These are phyloP conservation scores for Dendroctonus valens DNA, from an alignment of 1,140 invertebrate genomes.

Conservation along the genomic window DNA sequence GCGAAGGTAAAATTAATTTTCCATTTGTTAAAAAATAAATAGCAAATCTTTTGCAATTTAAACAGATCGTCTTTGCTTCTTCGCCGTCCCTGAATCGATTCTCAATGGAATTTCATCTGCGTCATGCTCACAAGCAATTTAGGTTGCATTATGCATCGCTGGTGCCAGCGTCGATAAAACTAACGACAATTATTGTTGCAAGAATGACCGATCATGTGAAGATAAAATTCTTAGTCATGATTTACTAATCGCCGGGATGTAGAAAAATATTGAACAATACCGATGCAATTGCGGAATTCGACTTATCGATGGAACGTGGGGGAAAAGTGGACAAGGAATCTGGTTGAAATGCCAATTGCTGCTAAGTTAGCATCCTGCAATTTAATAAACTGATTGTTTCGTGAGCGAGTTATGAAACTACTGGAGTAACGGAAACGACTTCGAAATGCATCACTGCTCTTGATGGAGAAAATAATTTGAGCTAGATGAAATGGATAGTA, in stretches of 20 bases:
- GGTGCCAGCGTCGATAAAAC: conserved; percentile 19
- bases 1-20: no score
- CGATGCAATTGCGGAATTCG: conserved; percentile 3
- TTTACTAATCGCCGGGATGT: conserved; percentile 9
- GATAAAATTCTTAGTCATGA: conserved; percentile 25
- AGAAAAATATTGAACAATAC: conserved; percentile 13
- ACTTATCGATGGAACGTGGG: conserved; percentile 2
- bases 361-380: no score
- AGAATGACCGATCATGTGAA: conserved; percentile 24
- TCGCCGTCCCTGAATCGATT: conserved; percentile 10
- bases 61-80: background rate
- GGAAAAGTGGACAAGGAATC: background rate
- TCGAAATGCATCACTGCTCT: no score
- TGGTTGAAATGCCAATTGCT: no score
- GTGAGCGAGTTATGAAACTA: background rate
- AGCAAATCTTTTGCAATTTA: no score
- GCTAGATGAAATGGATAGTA: no score
- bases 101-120: conserved; percentile 16
- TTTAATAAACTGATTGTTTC: background rate
- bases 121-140: conserved; percentile 20
- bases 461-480: no score
- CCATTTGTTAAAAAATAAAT: no score
- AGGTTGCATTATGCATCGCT: conserved; percentile 20
- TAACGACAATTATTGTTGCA: conserved; percentile 20
- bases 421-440: no score